Percentiles rank a stretch among this genome's conserved stretches.
Conservation (phyloP, 1,140 invertebrate genomes). For the Drosophila kanapiae region DNA sequence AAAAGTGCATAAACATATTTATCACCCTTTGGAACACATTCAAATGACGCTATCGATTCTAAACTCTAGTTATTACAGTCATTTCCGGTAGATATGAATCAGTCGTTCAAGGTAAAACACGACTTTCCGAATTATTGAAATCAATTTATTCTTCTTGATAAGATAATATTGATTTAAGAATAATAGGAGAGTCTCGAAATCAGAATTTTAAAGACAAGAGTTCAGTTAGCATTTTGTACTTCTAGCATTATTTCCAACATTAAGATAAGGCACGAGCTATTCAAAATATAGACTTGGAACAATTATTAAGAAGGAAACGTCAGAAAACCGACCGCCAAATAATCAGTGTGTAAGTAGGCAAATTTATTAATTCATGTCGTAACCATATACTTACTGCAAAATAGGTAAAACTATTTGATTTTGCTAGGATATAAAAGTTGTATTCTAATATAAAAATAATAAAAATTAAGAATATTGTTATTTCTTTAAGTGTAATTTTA, state of each 20-base stretch:
- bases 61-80: neutral
- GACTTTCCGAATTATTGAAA: conserved; percentile 6
- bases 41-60: neutral
- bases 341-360: too few relatives aligned
- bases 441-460: too few relatives aligned
- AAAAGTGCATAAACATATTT: neutral
- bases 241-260: neutral
- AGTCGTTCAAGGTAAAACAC: conserved; percentile 4
- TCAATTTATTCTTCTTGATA: conserved; percentile 6
- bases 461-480: too few relatives aligned
- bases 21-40: neutral
- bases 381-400: too few relatives aligned
- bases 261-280: neutral
- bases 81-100: neutral
- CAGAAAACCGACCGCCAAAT: too few relatives aligned
- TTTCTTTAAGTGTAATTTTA: too few relatives aligned
- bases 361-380: too few relatives aligned
- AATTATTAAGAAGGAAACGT: too few relatives aligned
- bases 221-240: neutral
- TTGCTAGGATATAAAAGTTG: too few relatives aligned
- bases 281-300: neutral
- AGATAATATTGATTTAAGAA: conserved; percentile 15
- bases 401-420: too few relatives aligned
- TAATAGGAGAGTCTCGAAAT: neutral
- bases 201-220: neutral